A percentile compares a stretch with the other conserved stretches of the same genome.
These are phyloP conservation scores for Gymnoscopelus braueri DNA, from an alignment of 2,797 vertebrate genomes.

Conservation along the genomic window DNA sequence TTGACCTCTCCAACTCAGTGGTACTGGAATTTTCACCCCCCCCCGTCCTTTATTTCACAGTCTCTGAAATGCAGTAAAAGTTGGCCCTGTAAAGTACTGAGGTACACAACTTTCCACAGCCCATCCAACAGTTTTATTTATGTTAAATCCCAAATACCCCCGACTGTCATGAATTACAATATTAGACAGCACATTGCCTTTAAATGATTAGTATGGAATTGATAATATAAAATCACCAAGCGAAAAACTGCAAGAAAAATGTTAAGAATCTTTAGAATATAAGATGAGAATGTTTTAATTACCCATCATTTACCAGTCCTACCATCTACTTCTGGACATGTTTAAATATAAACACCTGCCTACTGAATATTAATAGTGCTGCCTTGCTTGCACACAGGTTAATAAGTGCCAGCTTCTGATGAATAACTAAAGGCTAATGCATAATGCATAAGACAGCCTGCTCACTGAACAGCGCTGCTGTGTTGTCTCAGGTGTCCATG, in stretches of 20 bases:
- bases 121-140: no score
- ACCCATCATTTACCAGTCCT: constrained; percentile 30
- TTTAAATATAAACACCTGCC: constrained; percentile 40
- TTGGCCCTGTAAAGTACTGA: constrained; percentile 59
- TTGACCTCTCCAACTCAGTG: constrained; percentile 48
- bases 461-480: constrained; percentile 45
- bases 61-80: constrained; percentile 55
- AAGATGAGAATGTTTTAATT: constrained; percentile 31
- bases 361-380: constrained; percentile 72
- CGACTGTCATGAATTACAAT: no score
- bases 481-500: constrained; percentile 50
- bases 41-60: constrained; percentile 42
- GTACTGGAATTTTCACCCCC: constrained; percentile 36
- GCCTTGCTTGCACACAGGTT: constrained; percentile 68
- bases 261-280: no score
- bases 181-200: no score
- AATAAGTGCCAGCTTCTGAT: constrained; percentile 66
- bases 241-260: no score
- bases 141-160: no score
- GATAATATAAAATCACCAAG: no score
- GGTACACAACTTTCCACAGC: constrained; percentile 50
- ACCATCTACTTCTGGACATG: constrained; percentile 54
- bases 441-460: constrained; percentile 67
- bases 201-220: no score
- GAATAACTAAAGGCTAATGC: constrained; percentile 71